Base-by-base conservation (phyloP, 2,113 vertebrate species). In the Euleptes europaea region DNA sequence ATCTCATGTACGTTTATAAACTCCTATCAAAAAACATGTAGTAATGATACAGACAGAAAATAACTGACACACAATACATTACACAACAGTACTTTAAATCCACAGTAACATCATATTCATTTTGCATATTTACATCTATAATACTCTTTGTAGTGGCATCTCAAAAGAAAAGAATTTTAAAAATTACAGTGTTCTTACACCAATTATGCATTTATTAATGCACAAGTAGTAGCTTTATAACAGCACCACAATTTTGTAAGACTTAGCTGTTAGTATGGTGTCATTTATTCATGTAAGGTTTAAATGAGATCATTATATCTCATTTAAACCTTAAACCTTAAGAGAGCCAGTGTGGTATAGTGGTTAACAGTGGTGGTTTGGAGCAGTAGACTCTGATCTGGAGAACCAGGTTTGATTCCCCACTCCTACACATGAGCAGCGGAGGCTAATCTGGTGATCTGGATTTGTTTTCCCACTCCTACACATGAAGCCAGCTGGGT, bases 1-100 rank as follows among this genome's bases (percentile, higher is more conserved):
- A 35, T 65, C 33, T 70, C 1, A 91, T 87, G 90, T 88, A 86
- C 86, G 91, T 71, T 67, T 85, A 89, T 84, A 94, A 93, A 90
- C 92, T 70, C 88, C 90, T 84, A 83, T 7, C 91, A 88, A 93
- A 91, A 94, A 88, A 86, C 75, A 84, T 86, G 88, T 73, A 74
- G 85, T 86, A 83, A 78, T 69, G 67, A 84, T 57, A 73, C 82
- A 47, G 80, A 8, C 47, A 87, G n/a, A n/a, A 92, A 91, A 90
- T 92, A 91, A 42, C n/a, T 84, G 38, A 88, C 77, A 60, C 0
- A 0, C 54, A 81, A 51, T 33, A 73, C 31, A 71, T 60, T 78
- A 89, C 78, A 84, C 9, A 88, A 93, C 87, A 88, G 2, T 60
- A 51, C 69, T 57, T 80, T 76, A 70, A 89, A 28, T 84, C 89